Conservation (phyloP, 2,888 invertebrate species). For the Frankliniella fusca region DNA sequence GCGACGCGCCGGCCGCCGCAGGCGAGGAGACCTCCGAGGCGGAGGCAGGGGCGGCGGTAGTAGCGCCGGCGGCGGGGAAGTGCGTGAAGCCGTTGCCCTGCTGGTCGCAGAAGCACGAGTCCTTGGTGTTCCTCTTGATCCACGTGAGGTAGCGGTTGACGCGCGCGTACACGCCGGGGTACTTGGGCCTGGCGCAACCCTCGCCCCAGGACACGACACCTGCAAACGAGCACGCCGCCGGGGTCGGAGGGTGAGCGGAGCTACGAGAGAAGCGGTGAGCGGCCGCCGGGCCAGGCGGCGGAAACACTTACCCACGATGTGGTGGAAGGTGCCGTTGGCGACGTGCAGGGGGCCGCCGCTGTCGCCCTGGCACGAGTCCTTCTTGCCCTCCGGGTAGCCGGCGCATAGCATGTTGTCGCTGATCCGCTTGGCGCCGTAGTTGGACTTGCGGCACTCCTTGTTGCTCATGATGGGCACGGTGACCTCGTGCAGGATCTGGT, state of each 20-base stretch:
- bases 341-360: conserved; percentile 73
- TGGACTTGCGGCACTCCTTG: conserved; percentile 61
- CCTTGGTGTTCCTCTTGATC: conserved; percentile 26
- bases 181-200: conserved; percentile 57
- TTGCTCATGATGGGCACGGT: conserved; percentile 67
- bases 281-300: background rate
- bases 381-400: conserved; percentile 65
- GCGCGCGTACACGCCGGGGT: conserved; percentile 57
- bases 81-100: conserved; percentile 21
- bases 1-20: background rate
- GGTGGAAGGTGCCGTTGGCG: conserved; percentile 50
- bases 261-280: no score
- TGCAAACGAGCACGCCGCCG: background rate
- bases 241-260: no score
- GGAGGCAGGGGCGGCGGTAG: background rate
- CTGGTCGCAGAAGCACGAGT: conserved; percentile 24
- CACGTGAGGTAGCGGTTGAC: conserved; percentile 43
- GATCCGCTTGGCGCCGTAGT: conserved; percentile 62
- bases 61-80: background rate
- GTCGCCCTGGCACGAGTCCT: conserved; percentile 78
- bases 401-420: conserved; percentile 79
- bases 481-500: conserved; percentile 63
- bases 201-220: conserved; percentile 79
- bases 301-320: conserved; percentile 56
- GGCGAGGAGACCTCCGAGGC: background rate